A percentile compares a stretch with the other conserved stretches of the same genome.
Conservation (phyloP, 2,888 invertebrate species). For the Microplitis manilae region DNA sequence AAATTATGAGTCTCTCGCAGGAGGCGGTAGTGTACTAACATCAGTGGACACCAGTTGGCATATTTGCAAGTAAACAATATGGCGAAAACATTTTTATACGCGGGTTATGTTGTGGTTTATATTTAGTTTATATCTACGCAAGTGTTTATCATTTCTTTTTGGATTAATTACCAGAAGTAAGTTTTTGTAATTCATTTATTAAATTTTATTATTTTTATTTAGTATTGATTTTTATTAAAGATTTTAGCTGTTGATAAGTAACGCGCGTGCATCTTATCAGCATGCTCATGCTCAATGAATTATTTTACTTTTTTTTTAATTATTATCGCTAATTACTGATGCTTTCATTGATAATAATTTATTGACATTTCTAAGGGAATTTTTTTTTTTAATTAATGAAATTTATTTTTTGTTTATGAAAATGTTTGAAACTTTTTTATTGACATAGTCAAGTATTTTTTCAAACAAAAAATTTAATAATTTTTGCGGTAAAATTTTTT, state of each 20-base stretch:
- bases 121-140: slow-evolving; percentile 41
- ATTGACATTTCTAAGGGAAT: neutral
- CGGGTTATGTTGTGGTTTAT: slow-evolving; percentile 62
- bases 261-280: neutral
- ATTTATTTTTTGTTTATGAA: too few species aligned
- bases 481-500: too few species aligned
- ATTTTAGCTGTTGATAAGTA: slow-evolving; percentile 21
- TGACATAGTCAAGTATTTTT: too few species aligned
- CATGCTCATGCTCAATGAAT: neutral
- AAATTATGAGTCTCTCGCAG: neutral
- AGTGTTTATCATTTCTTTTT: slow-evolving; percentile 44
- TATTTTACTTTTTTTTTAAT: neutral
- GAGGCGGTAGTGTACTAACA: neutral
- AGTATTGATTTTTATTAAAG: slow-evolving; percentile 13
- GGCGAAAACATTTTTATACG: slow-evolving; percentile 61
- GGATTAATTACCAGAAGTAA: slow-evolving; percentile 39
- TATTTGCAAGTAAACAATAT: slow-evolving; percentile 61
- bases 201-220: neutral
- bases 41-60: slow-evolving; percentile 4
- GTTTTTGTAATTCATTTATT: slow-evolving; percentile 14
- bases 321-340: neutral
- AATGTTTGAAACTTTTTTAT: too few species aligned
- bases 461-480: too few species aligned
- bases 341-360: neutral
- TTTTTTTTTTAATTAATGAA: too few species aligned